phyloP scores from a whole-genome alignment of 2,797 vertebrate species.

The Rhynchonycteris naso region DNA sequence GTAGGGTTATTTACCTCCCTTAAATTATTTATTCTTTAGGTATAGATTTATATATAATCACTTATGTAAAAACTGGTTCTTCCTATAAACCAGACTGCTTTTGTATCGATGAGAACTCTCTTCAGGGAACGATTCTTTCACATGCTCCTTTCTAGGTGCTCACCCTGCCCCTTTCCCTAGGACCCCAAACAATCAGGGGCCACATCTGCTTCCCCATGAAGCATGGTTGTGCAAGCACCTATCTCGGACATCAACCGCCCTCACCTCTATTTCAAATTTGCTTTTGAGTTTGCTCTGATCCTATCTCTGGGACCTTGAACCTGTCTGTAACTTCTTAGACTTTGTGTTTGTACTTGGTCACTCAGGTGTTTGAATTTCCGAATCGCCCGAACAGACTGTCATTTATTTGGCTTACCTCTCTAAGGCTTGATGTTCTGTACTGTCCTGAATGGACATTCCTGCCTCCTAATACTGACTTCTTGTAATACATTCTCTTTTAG shows the following conservation, averaged over 20 bases:
- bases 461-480: not conserved
- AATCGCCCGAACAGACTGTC: not conserved
- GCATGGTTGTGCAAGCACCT: not conserved
- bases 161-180: no score
- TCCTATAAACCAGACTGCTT: not conserved
- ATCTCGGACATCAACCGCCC: not conserved
- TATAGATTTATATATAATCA: conserved; percentile 21
- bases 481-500: conserved; percentile 29
- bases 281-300: conserved; percentile 69
- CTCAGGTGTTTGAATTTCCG: conserved; percentile 56
- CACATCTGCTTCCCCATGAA: not conserved
- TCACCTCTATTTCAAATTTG: conserved; percentile 22
- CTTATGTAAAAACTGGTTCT: not conserved
- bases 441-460: not conserved
- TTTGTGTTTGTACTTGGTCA: conserved; percentile 62
- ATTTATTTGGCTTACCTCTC: not conserved
- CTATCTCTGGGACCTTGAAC: conserved; percentile 74
- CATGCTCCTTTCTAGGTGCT: not conserved
- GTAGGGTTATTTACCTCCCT: not conserved
- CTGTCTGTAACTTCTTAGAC: conserved; percentile 69
- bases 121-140: not conserved
- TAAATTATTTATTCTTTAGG: conserved; percentile 45
- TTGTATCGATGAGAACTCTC: not conserved
- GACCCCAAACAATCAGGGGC: not conserved
- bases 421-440: not conserved